phyloP scores from a whole-genome alignment of 2,113 vertebrate genomes.

The Siniperca knerii region DNA sequence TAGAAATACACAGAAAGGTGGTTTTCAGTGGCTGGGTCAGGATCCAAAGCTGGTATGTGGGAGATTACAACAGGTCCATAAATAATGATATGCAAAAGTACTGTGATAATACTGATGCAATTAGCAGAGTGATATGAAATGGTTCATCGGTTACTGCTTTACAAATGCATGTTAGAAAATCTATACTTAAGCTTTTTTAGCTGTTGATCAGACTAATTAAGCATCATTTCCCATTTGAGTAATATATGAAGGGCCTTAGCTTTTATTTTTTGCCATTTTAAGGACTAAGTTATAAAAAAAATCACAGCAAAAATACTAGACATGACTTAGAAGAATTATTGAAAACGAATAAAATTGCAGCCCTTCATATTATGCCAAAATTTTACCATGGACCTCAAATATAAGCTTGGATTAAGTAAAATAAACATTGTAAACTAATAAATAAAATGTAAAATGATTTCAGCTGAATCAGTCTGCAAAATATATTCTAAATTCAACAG shows the following conservation, averaged over 20 bases:
- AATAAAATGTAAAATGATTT: no score
- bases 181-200: not conserved
- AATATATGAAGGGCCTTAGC: not conserved
- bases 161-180: not conserved
- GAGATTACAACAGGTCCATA: constrained; percentile 19
- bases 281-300: not conserved
- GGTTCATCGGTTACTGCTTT: not conserved
- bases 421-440: not conserved
- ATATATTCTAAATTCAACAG: no score
- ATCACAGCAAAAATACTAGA: not conserved
- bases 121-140: not conserved
- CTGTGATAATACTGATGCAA: constrained; percentile 8
- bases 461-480: no score
- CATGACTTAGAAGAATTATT: not conserved
- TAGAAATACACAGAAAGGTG: constrained; percentile 10
- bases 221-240: not conserved
- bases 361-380: not conserved
- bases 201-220: constrained; percentile 39
- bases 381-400: not conserved
- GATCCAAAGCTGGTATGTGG: constrained; percentile 24
- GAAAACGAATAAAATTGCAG: not conserved
- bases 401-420: not conserved
- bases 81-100: not conserved
- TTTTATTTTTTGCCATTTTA: not conserved
- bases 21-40: constrained; percentile 26